phyloP scores from a whole-genome alignment of 2,888 invertebrate genomes.

The Smittia aterrima region DNA sequence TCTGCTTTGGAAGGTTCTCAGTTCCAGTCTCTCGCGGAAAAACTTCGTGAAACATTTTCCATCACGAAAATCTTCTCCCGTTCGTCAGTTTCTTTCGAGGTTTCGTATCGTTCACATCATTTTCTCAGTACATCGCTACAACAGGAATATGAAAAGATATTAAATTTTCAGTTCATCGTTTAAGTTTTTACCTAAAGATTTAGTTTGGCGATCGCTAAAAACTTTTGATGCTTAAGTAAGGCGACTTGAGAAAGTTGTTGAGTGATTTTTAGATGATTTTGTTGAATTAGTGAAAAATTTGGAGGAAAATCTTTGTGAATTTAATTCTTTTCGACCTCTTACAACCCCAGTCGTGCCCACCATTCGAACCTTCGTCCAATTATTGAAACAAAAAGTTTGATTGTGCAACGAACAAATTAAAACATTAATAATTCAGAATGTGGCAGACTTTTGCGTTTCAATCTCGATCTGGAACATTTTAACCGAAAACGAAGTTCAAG shows the following conservation, averaged over 20 bases:
- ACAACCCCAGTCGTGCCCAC: not conserved
- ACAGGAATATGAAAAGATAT: not conserved
- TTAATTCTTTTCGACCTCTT: no score
- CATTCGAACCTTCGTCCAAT: not conserved
- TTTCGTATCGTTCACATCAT: constrained; percentile 11
- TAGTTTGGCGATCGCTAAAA: not conserved
- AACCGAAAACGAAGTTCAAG: not conserved
- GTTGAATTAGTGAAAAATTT: not conserved
- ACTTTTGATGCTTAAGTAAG: not conserved
- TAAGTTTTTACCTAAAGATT: not conserved
- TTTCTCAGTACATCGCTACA: not conserved
- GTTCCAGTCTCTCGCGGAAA: not conserved
- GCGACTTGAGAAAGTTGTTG: not conserved
- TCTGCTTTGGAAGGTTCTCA: no score
- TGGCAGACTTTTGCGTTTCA: not conserved
- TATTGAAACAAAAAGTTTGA: not conserved
- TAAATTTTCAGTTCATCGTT: not conserved
- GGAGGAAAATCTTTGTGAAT: no score
- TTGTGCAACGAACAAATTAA: not conserved
- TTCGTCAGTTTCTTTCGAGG: constrained; percentile 24
- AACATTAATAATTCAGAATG: constrained; percentile 3
- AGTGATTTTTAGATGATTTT: not conserved
- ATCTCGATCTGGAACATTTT: not conserved
- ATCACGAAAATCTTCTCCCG: constrained; percentile 1
- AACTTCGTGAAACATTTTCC: not conserved